A percentile compares a stretch with the other conserved stretches of the same genome.
Evolutionary conservation across 2,113 vertebrate genomes (phyloP).

Genomic region (Diadophis punctatus): DNA sequence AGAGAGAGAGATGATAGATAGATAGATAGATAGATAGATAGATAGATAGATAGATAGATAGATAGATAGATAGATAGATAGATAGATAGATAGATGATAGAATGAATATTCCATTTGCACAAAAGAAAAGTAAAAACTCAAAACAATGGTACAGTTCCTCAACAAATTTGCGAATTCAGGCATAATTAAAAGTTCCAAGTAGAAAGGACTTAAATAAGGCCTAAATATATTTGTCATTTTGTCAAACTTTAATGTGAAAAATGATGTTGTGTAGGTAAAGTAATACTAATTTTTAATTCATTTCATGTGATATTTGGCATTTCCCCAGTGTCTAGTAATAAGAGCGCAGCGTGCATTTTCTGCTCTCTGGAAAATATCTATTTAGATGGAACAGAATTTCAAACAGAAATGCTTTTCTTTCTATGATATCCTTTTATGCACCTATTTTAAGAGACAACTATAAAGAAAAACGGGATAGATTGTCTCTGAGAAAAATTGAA

Average conservation of each 20-base stretch:
- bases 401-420: not conserved
- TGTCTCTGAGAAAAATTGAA: not conserved
- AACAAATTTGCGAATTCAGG: not conserved
- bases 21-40: no score
- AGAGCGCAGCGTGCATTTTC: not conserved
- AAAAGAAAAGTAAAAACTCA: conserved; percentile 2
- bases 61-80: no score
- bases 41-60: no score
- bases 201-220: not conserved
- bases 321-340: not conserved
- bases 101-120: conserved; percentile 15
- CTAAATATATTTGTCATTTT: not conserved
- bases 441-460: not conserved
- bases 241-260: not conserved
- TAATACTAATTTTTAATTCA: not conserved
- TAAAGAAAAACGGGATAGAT: not conserved
- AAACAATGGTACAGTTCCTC: conserved; percentile 20
- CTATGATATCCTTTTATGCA: not conserved
- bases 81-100: no score
- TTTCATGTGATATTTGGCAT: not conserved
- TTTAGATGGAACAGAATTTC: not conserved
- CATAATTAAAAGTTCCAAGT: not conserved
- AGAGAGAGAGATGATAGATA: no score
- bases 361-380: not conserved
- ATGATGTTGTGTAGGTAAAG: no score